These are phyloP conservation scores for Brachyhypopomus occidentalis DNA, from an alignment of 2,113 vertebrate species.

Conservation along the genomic window DNA sequence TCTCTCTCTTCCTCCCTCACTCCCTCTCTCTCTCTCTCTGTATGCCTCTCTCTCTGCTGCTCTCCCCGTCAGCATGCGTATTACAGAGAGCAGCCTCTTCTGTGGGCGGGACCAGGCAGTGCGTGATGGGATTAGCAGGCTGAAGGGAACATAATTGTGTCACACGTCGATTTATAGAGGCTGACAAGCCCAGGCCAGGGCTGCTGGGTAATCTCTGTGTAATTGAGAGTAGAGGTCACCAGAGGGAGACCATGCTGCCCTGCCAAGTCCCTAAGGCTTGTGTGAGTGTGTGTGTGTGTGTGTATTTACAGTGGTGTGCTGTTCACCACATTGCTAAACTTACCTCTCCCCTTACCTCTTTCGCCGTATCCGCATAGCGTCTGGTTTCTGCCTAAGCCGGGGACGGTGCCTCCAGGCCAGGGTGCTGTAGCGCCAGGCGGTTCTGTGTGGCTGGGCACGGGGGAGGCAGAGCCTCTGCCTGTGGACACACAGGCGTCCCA, in stretches of 20 bases:
- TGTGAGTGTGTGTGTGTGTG: conserved; percentile 44
- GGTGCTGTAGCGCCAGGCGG: conserved; percentile 55
- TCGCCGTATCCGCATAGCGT: too few relatives aligned
- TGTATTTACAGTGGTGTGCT: conserved; percentile 14
- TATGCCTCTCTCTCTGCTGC: not conserved
- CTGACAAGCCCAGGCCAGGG: conserved; percentile 46
- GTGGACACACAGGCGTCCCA: conserved; percentile 5
- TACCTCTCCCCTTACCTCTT: too few relatives aligned
- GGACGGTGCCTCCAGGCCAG: too few relatives aligned
- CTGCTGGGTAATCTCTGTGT: conserved; percentile 59
- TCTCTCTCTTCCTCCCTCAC: not conserved
- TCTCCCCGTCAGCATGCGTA: conserved; percentile 31
- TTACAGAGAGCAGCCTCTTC: conserved; percentile 36
- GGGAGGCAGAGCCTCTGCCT: not conserved
- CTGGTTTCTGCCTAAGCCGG: too few relatives aligned
- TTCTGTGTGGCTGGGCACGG: not conserved
- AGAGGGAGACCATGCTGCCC: conserved; percentile 25
- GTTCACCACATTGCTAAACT: too few relatives aligned
- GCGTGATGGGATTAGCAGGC: conserved; percentile 54
- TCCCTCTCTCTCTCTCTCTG: not conserved
- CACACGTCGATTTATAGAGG: conserved; percentile 52
- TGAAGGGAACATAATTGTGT: conserved; percentile 49
- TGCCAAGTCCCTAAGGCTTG: conserved; percentile 12
- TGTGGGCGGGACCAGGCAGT: conserved; percentile 31
- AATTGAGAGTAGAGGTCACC: conserved; percentile 57